Base-by-base conservation (phyloP, 2,888 invertebrate species). In the Sinodicranocentrus sp. region DNA sequence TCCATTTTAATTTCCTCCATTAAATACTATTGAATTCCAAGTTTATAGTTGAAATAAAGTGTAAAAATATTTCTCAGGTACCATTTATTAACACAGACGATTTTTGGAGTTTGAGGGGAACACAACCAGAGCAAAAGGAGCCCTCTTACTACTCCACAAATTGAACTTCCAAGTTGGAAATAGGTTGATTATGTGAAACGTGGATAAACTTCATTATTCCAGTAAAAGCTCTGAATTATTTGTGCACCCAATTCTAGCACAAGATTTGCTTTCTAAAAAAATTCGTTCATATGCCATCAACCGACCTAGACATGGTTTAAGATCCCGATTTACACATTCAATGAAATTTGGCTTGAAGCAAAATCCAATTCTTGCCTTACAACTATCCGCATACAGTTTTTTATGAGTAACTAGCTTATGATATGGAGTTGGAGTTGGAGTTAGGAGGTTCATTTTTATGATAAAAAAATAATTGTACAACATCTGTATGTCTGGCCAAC, bases 221-320 rank as follows among this genome's bases (percentile, higher is more conserved):
- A 78, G 78, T 21, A n/a, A 77, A 68, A 68, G n/a, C 19, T 1
- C 52, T 3, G 52, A 52, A n/a, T 52, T 39, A 5, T 61, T 57
- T 54, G 43, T 72, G 2, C 23, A 6, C 44, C 44, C 21, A 1
- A 52, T 10, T 43, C 19, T 8, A n/a, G 10, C 13, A n/a, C 73
- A 59, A 68, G 73, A 68, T 68, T 82, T 68, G 73, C 82, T 82
- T 82, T 82, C 82, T 82, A 82, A 80, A 72, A 82, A 73, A 70
- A 65, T 26, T 68, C 48, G 52, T 57, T 65, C 57, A 73, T 68
- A 67, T 68, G 73, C 67, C 82, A 73, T 73, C 67, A 82, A 59
- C 73, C 82, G 73, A 82, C 82, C 73, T 82, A 82, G 82, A 82
- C 82, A 82, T 82, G 82, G 82, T 82, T 82, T 82, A 73, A 82